Evolutionary conservation across 2,797 vertebrate genomes (phyloP).

Genomic region (Sebastes kiyomatsui): DNA sequence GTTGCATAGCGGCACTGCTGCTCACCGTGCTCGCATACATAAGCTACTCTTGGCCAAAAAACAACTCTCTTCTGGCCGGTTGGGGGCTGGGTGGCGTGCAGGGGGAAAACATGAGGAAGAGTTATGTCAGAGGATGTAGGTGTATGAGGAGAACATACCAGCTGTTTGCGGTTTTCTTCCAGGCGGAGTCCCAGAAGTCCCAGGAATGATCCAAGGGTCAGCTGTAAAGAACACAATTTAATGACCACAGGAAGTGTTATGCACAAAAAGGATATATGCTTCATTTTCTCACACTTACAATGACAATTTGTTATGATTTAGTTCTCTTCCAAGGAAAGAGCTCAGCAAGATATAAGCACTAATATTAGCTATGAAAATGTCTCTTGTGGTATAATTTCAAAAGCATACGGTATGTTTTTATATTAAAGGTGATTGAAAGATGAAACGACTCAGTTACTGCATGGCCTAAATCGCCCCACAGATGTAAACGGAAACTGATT

Average conservation of each 20-base stretch:
- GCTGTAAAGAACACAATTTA: constrained; percentile 59
- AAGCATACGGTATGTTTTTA: neutral
- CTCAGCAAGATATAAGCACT: neutral
- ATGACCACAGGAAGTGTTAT: neutral
- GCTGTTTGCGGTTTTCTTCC: constrained; percentile 81
- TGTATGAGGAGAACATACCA: constrained; percentile 63
- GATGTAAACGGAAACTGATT: neutral
- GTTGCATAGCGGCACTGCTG: neutral
- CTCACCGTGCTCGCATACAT: neutral
- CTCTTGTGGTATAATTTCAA: neutral
- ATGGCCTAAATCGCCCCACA: neutral
- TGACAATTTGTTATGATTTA: neutral
- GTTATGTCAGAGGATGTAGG: neutral
- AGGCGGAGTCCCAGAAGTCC: constrained; percentile 79
- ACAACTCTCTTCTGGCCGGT: neutral
- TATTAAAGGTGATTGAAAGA: neutral
- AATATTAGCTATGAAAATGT: neutral
- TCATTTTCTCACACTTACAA: neutral
- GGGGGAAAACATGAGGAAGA: constrained; percentile 2
- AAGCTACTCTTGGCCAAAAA: neutral
- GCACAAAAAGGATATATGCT: neutral
- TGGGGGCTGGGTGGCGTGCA: neutral
- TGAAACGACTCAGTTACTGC: neutral
- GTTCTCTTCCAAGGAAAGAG: neutral
- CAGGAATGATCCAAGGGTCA: constrained; percentile 81